phyloP scores from a whole-genome alignment of 2,797 vertebrate species.

The Vipera ursinii region DNA sequence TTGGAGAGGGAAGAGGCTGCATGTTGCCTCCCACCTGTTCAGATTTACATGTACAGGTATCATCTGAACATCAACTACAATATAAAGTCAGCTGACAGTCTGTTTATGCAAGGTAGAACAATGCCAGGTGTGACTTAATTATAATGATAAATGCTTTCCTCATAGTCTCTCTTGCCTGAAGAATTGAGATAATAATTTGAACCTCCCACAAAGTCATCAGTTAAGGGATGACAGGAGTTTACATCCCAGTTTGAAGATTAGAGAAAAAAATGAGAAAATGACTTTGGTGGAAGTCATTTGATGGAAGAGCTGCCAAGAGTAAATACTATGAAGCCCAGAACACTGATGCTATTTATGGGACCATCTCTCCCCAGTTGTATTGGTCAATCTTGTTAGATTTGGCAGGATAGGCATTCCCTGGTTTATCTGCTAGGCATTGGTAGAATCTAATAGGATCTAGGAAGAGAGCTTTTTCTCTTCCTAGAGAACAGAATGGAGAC shows the following conservation, averaged over 20 bases:
- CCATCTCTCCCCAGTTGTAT: not conserved
- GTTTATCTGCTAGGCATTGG: not conserved
- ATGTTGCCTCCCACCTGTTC: not conserved
- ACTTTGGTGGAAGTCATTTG: not conserved
- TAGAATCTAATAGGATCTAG: not conserved
- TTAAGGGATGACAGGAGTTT: not conserved
- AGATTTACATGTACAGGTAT: not conserved
- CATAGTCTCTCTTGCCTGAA: not conserved
- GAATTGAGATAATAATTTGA: not conserved
- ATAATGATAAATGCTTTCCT: not conserved
- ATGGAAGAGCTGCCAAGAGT: not conserved
- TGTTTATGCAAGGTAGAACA: constrained; percentile 26
- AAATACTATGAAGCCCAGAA: not conserved
- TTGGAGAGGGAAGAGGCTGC: not conserved
- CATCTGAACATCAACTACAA: not conserved
- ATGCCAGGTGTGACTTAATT: constrained; percentile 10
- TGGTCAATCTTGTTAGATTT: not conserved
- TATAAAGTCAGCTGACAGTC: not conserved
- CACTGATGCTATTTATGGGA: not conserved
- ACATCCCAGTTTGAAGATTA: not conserved
- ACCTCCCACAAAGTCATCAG: not conserved
- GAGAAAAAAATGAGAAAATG: constrained; percentile 26
- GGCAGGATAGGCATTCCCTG: not conserved
- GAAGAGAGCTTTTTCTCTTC: not conserved
- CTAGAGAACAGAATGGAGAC: not conserved